phyloP scores from a whole-genome alignment of 1,140 invertebrate species.

The Ephestia elutella region DNA sequence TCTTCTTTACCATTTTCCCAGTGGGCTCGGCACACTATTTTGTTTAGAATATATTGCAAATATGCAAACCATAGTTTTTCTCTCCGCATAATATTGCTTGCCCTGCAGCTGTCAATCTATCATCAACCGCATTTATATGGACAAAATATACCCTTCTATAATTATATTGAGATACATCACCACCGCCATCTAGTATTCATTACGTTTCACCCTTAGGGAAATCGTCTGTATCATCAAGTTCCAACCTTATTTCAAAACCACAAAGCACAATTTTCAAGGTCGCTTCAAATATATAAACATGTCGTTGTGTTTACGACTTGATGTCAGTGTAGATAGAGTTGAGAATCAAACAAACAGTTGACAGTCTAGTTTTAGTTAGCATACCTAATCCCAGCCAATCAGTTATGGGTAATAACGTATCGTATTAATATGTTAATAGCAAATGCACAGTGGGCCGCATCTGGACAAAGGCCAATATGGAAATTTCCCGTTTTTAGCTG shows the following conservation, averaged over 20 bases:
- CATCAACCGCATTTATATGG: not conserved
- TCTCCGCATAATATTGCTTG: no score
- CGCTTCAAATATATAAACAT: not conserved
- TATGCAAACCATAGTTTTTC: no score
- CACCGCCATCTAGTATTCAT: slow-evolving; percentile 2
- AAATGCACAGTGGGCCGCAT: slow-evolving; percentile 14
- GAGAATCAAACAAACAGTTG: slow-evolving; percentile 2
- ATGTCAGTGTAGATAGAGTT: not conserved
- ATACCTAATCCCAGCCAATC: slow-evolving; percentile 13
- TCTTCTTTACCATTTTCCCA: no score
- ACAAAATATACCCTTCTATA: not conserved
- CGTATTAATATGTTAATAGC: slow-evolving; percentile 28
- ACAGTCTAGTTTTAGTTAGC: slow-evolving; percentile 14
- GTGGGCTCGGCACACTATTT: no score
- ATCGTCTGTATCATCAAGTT: not conserved
- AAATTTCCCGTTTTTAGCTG: slow-evolving; percentile 20
- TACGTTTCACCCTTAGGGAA: not conserved
- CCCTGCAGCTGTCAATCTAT: no score
- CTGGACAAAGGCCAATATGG: slow-evolving; percentile 20
- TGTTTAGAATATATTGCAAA: no score
- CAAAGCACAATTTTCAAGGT: not conserved
- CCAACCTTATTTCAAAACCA: not conserved
- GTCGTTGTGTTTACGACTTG: not conserved
- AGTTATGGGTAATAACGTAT: slow-evolving; percentile 20
- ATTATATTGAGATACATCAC: not conserved